Evolutionary conservation across 2,113 vertebrate species (phyloP).

Genomic region (Micromys minutus): DNA sequence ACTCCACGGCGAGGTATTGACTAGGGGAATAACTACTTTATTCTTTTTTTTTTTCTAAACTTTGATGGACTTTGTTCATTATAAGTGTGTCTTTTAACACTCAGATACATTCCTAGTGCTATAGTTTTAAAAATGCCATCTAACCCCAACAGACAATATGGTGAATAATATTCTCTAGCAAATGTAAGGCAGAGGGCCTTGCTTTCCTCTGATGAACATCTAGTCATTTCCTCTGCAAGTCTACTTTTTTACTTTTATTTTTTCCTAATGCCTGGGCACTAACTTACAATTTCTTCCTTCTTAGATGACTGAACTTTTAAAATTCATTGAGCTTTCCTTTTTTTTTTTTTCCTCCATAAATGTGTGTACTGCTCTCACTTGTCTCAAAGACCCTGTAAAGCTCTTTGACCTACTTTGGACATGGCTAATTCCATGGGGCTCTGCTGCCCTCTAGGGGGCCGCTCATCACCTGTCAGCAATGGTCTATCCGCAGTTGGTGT

Average conservation of each 20-base stretch:
- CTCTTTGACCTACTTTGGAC: not conserved
- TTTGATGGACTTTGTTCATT: not conserved
- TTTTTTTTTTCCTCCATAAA: not conserved
- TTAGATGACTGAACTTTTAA: not conserved
- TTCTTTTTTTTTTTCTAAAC: not conserved
- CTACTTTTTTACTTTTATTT: not conserved
- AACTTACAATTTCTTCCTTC: not conserved
- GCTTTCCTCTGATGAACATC: not conserved
- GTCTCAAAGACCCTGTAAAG: not conserved
- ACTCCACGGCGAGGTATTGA: not conserved
- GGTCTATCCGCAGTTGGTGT: rapidly evolving
- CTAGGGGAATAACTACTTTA: too few species aligned
- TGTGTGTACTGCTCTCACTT: not conserved
- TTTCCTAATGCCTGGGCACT: not conserved
- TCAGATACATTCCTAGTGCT: not conserved
- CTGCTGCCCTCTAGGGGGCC: conserved; percentile 75
- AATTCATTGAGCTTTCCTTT: not conserved
- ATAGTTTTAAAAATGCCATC: not conserved
- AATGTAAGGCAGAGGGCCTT: not conserved
- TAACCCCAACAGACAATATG: not conserved
- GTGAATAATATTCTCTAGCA: not conserved
- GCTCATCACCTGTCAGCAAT: not conserved
- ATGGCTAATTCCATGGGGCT: conserved; percentile 14
- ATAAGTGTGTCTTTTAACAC: not conserved
- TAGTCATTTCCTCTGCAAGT: not conserved